Conservation (phyloP, 2,113 vertebrate species). For the Oncorhynchus masou region DNA sequence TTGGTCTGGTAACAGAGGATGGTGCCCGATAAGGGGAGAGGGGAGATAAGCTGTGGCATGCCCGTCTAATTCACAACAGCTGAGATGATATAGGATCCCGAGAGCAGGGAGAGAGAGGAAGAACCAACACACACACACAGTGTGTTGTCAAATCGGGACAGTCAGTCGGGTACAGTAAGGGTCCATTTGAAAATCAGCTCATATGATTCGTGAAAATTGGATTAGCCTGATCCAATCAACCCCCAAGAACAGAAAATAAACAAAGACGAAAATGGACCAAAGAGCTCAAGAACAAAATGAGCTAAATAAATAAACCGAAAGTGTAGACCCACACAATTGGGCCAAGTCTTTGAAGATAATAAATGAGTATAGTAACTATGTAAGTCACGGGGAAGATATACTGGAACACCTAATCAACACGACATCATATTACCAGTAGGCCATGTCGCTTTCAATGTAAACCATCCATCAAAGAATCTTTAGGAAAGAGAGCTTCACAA, state of each 20-base stretch:
- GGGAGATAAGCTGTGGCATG: slow-evolving; percentile 48
- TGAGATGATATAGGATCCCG: slow-evolving; percentile 67
- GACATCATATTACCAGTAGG: too few species aligned
- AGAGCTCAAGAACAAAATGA: neutral
- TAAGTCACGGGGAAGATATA: neutral
- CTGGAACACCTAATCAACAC: too few species aligned
- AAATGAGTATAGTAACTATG: neutral
- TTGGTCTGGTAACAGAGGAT: slow-evolving; percentile 9
- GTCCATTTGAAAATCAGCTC: slow-evolving; percentile 33
- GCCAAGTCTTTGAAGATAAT: neutral
- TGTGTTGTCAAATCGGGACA: neutral
- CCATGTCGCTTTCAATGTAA: too few species aligned
- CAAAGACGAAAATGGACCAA: slow-evolving; percentile 11
- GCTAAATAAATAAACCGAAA: neutral
- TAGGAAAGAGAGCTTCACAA: too few species aligned
- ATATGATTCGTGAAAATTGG: slow-evolving; percentile 58
- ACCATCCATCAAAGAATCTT: too few species aligned
- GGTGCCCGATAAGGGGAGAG: neutral
- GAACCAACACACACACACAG: slow-evolving; percentile 16
- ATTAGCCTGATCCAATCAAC: slow-evolving; percentile 58
- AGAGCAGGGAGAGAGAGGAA: slow-evolving; percentile 42
- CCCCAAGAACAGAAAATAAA: slow-evolving; percentile 15
- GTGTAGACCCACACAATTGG: neutral
- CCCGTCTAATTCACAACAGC: slow-evolving; percentile 75
- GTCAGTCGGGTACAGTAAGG: slow-evolving; percentile 22